phyloP scores from a whole-genome alignment of 2,888 invertebrate genomes.

The Polyploca ridens region DNA sequence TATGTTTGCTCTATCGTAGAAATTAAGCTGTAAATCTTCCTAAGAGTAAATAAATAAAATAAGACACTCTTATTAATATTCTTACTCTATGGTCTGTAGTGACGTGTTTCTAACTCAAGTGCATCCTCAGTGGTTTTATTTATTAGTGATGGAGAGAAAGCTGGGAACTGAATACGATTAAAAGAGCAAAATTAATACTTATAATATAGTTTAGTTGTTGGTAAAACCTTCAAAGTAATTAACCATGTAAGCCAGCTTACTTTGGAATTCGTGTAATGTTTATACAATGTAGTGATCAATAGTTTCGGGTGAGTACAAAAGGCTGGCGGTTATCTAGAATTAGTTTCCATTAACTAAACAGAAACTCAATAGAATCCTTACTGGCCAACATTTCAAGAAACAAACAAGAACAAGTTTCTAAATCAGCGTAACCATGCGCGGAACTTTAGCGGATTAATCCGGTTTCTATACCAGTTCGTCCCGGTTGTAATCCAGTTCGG shows the following conservation, averaged over 20 bases:
- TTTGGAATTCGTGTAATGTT: neutral
- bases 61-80: too few relatives aligned
- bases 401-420: constrained; percentile 73
- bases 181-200: neutral
- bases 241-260: neutral
- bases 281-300: neutral
- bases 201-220: neutral
- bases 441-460: constrained; percentile 75
- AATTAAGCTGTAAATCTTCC: too few relatives aligned
- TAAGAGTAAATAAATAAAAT: too few relatives aligned
- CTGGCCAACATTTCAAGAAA: constrained; percentile 64
- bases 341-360: constrained; percentile 56
- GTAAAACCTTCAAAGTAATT: neutral
- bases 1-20: too few relatives aligned
- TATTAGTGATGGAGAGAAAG: neutral
- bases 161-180: too few relatives aligned
- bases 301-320: constrained; percentile 32
- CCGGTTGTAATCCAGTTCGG: constrained; percentile 65
- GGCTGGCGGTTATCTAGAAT: constrained; percentile 53
- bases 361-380: constrained; percentile 41
- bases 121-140: neutral
- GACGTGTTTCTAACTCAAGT: too few relatives aligned
- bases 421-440: constrained; percentile 79
- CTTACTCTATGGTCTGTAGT: too few relatives aligned
- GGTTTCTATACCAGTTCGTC: constrained; percentile 62